phyloP scores from a whole-genome alignment of 2,888 invertebrate genomes.

The Metacarcinus magister region DNA sequence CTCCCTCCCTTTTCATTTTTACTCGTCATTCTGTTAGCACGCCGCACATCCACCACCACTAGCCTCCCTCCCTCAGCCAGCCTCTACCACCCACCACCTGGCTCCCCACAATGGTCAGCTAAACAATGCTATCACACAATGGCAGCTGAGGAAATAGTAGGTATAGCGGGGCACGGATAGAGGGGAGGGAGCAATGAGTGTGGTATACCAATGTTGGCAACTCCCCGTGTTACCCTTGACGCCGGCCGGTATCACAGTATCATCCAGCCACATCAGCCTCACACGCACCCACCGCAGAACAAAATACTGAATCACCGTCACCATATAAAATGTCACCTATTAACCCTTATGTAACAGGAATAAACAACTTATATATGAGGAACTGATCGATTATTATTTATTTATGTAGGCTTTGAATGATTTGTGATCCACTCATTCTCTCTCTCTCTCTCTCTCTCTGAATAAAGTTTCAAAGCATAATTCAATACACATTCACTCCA shows the following conservation, averaged over 20 bases:
- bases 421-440: too few species aligned
- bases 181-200: background rate
- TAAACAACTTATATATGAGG: too few species aligned
- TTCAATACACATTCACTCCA: too few species aligned
- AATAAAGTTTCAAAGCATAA: too few species aligned
- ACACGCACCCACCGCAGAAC: background rate
- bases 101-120: conserved; percentile 1
- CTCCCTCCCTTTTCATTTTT: background rate
- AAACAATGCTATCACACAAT: conserved; percentile 48
- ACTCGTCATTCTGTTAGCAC: background rate
- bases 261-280: background rate
- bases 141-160: conserved; percentile 27
- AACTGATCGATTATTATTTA: too few species aligned
- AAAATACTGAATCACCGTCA: background rate
- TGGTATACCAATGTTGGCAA: background rate
- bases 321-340: background rate
- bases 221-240: background rate
- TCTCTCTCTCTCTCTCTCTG: too few species aligned
- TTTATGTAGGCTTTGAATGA: too few species aligned
- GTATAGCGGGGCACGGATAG: background rate
- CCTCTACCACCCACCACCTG: background rate
- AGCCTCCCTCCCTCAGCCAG: background rate
- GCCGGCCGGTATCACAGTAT: background rate
- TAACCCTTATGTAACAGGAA: background rate
- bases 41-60: background rate